Evolutionary conservation across 2,797 vertebrate species (phyloP), one percentile per base, ranked within the genome.

Genomic region (Orestias chungarensis): DNA sequence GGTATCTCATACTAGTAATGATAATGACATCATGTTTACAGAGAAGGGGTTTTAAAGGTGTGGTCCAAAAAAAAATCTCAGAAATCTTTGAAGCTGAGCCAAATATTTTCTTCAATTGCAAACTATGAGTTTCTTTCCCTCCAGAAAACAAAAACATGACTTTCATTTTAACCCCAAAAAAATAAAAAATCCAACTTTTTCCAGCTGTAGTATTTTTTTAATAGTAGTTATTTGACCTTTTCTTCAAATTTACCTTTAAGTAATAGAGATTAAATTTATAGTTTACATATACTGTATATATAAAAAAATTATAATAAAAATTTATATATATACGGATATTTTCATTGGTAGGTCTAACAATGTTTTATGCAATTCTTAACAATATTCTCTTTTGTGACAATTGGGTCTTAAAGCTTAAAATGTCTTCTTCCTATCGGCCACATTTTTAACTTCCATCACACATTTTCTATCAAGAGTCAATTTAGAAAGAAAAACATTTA

Each of bases 1-100:
- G 15, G 29, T 46, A 31, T 64, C 64, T 35, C 73, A 52, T 38
- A 73, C 78, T 72, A 31, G 50, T 40, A 68, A 61, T 29, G 33
- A 72, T 71, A 74, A 74, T 76, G 71, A 84, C 82, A 70, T 57
- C 64, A 80, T 69, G 73, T 57, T 27, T 57, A 57, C 54, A 80
- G 46, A 84, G 71, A 79, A 74, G 73, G 66, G 54, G 12, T 59
- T 80, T 50, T 55, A 65, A 70, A 65, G 68, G 42, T 61, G 42
- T 57, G 74, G 47, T 62, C 2, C 15, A 59, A 35, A 29, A 49
- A 49, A 72, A 82, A 18, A 35, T n/a, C 7, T 62, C 2, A 11
- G 11, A 66, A 20, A 20, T 55, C 31, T 64, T 9, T 40, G n/a
- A 64, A 71, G 61, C 33, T 59, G 33, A 33, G 29, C 31, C 11